A percentile compares a stretch with the other conserved stretches of the same genome.
Conservation (phyloP, 2,888 invertebrate genomes). For the Ectropis crepuscularia region DNA sequence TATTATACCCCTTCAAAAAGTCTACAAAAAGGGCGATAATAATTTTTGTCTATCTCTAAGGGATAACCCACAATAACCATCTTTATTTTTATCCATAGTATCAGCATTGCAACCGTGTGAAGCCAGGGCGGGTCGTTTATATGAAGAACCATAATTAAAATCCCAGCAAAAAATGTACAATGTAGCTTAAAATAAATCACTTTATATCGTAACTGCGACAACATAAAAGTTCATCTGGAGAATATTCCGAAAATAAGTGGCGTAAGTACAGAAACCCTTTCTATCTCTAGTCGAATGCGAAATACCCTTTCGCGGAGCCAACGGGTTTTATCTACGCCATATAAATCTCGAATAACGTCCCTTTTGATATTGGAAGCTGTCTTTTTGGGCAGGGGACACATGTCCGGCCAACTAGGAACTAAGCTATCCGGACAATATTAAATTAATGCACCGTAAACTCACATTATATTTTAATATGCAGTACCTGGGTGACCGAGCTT, state of each 20-base stretch:
- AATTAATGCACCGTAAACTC: no score
- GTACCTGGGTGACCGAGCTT: no score
- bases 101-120: no score
- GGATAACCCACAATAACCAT: no score
- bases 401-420: background rate
- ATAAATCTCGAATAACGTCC: constrained; percentile 36
- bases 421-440: background rate
- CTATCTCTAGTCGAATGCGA: constrained; percentile 27
- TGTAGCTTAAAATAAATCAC: background rate
- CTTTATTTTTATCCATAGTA: no score
- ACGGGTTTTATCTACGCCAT: constrained; percentile 31
- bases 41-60: no score
- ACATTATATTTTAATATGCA: no score
- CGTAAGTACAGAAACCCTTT: constrained; percentile 18
- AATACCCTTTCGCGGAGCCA: constrained; percentile 25
- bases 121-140: no score
- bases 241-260: constrained; percentile 20
- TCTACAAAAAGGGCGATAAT: no score
- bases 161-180: background rate
- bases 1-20: no score
- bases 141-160: no score
- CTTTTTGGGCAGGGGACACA: constrained; percentile 8
- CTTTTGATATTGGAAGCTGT: constrained; percentile 33
- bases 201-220: constrained; percentile 16
- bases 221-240: constrained; percentile 21